Evolutionary conservation across 2,113 vertebrate genomes (phyloP), one percentile per base, ranked within the genome.

Genomic region (Sterrhoptilus dennistouni): DNA sequence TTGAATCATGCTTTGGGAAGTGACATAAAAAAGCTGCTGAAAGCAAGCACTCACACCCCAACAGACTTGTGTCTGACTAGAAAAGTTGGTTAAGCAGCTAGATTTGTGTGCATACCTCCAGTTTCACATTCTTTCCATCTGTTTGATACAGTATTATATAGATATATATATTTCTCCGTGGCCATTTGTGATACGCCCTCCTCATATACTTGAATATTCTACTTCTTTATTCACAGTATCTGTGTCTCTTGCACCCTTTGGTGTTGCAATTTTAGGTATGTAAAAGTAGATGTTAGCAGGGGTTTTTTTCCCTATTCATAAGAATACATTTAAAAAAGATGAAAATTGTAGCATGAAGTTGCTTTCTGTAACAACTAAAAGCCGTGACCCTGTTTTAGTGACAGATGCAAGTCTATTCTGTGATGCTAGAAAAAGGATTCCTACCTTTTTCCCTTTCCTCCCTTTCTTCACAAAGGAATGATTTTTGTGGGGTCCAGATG

Each of bases 251-350:
- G 97, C 98, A 98, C 98, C 98, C 97, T 98, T 98, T 97, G 98
- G 98, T 98, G 98, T 98, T 98, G 98, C 98, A 98, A 97, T 99
- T 99, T 99, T 99, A 99, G 98, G 98, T 99, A 99, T 99, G 98
- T 99, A 99, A 98, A 99, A 99, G 98, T 99, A 99, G 99, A 98
- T 99, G 99, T 99, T 99, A 98, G 99, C 98, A 98, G 98, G 97
- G 89, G 98, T 98, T 98, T 98, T 98, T 99, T 98, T 93, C 97
- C 98, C 98, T 99, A 98, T 98, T 99, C 98, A 98, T 98, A 99
- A 98, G 98, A 98, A 98, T 98, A 98, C 98, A 95, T 97, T 97
- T 97, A 89, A 98, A 98, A 98, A 97, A 94, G 68, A 97, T 88
- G 92, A 98, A 97, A 97, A 97, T 97, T 98, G 98, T 98, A 99